These are phyloP conservation scores for Myotis myotis DNA, from an alignment of 2,797 vertebrate species.

Conservation along the genomic window DNA sequence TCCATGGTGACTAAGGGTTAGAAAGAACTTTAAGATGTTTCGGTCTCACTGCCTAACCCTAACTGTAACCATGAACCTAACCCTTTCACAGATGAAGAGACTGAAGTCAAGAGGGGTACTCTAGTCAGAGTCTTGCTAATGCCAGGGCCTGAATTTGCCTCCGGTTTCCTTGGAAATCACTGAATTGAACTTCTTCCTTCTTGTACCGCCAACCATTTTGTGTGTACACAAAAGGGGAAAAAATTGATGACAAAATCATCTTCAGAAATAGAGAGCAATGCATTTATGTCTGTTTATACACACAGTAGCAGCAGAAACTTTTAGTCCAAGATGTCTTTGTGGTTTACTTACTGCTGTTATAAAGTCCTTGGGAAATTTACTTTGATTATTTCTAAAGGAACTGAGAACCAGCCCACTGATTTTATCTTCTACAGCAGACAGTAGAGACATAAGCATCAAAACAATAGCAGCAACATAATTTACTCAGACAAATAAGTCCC, in stretches of 20 bases:
- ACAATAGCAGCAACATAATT: background rate
- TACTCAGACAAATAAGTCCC: background rate
- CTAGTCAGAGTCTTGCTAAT: background rate
- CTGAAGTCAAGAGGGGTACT: background rate
- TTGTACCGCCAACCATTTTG: background rate
- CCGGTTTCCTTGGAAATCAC: background rate
- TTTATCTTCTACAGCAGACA: conserved; percentile 21
- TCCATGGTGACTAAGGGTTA: background rate
- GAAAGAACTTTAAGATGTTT: background rate
- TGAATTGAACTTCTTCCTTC: background rate
- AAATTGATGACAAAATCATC: conserved; percentile 1
- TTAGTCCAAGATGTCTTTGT: conserved; percentile 36
- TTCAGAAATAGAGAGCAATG: background rate
- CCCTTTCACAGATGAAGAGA: background rate
- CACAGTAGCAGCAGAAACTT: background rate
- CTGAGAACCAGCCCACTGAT: conserved; percentile 35
- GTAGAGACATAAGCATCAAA: background rate
- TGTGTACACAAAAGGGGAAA: background rate
- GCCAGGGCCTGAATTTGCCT: background rate
- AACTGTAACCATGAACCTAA: no score
- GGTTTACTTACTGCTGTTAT: conserved; percentile 49
- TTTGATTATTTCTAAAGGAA: conserved; percentile 37
- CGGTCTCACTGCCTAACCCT: background rate
- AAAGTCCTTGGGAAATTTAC: conserved; percentile 55
- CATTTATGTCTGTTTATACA: background rate